phyloP scores from a whole-genome alignment of 1,140 invertebrate species.

The Liolophura sinensis region DNA sequence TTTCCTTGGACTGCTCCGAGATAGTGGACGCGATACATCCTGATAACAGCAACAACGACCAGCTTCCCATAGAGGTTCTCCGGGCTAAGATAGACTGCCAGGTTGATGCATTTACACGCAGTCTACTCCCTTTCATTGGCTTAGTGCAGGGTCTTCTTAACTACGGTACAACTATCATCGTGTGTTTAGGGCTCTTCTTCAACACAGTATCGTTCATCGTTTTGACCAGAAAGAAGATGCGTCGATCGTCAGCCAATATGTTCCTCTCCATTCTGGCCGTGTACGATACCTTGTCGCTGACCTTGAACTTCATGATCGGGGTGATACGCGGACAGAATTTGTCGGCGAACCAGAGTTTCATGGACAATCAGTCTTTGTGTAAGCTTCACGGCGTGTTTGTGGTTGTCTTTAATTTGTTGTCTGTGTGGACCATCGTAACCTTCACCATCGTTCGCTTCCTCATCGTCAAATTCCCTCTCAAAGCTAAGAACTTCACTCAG shows the following conservation, averaged over 20 bases:
- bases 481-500: constrained; percentile 26
- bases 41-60: too few relatives aligned
- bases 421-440: constrained; percentile 39
- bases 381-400: constrained; percentile 39
- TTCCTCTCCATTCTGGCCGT: constrained; percentile 33
- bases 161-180: constrained; percentile 32
- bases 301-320: constrained; percentile 41
- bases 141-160: constrained; percentile 29
- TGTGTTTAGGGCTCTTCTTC: constrained; percentile 24
- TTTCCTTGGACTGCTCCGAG: too few relatives aligned
- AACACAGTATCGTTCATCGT: constrained; percentile 32
- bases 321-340: constrained; percentile 34
- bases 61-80: too few relatives aligned
- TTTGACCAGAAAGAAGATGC: constrained; percentile 30
- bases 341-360: constrained; percentile 29
- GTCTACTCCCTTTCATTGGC: constrained; percentile 27
- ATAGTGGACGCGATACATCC: too few relatives aligned
- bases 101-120: too few relatives aligned
- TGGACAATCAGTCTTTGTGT: constrained; percentile 30
- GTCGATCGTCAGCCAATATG: constrained; percentile 30
- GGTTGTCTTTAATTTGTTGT: constrained; percentile 38
- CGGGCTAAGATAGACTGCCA: too few relatives aligned
- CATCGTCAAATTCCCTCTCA: constrained; percentile 37
- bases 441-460: constrained; percentile 38
- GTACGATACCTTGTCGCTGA: constrained; percentile 29